These are phyloP conservation scores for Petroica traversi DNA, from an alignment of 2,113 vertebrate genomes.

Conservation along the genomic window DNA sequence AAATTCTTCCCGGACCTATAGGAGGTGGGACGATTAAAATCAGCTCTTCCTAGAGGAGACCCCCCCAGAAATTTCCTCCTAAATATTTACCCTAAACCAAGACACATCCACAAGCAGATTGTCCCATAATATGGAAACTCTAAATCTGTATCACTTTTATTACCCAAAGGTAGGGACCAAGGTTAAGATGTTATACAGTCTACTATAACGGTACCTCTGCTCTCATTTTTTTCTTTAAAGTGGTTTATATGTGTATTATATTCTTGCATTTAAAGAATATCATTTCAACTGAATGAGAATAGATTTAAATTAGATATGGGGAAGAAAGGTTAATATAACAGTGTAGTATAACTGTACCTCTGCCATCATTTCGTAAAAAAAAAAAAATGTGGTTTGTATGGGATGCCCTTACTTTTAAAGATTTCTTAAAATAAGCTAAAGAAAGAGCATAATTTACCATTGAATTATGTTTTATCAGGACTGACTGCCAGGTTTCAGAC, in stretches of 20 bases:
- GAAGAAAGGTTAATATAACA: too few species aligned
- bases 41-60: too few species aligned
- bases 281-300: too few species aligned
- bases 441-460: background rate
- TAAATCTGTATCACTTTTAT: background rate
- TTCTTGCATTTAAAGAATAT: too few species aligned
- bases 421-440: background rate
- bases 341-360: fast-evolving
- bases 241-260: too few species aligned
- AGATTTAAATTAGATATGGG: too few species aligned
- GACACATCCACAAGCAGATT: background rate
- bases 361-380: background rate
- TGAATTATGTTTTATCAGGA: background rate
- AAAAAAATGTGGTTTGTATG: background rate
- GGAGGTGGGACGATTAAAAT: too few species aligned
- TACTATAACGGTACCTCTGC: background rate
- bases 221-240: too few species aligned
- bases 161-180: background rate
- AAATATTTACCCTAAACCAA: too few species aligned
- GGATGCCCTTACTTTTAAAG: background rate
- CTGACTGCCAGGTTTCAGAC: background rate
- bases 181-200: too few species aligned
- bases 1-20: too few species aligned
- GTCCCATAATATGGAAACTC: background rate
- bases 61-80: too few species aligned